Base-by-base conservation (phyloP, 2,888 invertebrate genomes). In the Machimus rusticus region DNA sequence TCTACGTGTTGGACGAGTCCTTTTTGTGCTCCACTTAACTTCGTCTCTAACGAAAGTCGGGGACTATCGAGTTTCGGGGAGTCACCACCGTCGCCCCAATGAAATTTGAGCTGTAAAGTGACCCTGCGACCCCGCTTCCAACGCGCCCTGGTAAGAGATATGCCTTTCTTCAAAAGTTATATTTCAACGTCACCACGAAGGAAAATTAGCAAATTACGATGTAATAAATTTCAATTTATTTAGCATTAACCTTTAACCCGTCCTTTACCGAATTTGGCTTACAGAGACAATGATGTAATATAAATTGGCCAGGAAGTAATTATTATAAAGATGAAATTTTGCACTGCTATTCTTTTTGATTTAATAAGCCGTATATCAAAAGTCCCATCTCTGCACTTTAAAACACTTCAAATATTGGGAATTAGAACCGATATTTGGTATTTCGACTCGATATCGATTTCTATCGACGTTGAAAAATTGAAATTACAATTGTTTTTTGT, bases 1-100 rank as follows among this genome's bases (percentile, higher is more conserved):
- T 78, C 37, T 78, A 78, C 78, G 78, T 78, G 78, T 78, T 78
- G 78, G 78, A 39, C 43, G 78, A 43, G 43, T 78, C 37, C 43
- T 78, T 39, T 78, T 78, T 78, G 43, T 19, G 23, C 23, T 39
- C 43, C 78, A 34, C 43, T 43, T 39, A 28, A 23, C 43, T 78
- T 43, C 39, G 78, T 39, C 23, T 78, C 19, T 23, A 43, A 43
- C 43, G n/a, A 19, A n/a, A 12, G 37, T 19, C 9, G 37, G 19
- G n/a, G 39, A n/a, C 39, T 46, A 78, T 78, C 78, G n/a, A 78
- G 23, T 78, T 39, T 43, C 78, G 8, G 1, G 14, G 78, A 78
- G 78, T 78, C 43, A 78, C 78, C 78, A 37, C 43, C 19, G 43
- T 23, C 43, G 37, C 43, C 16, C 43, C 16, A 9, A 23, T 14